phyloP scores from a whole-genome alignment of 2,113 vertebrate species.

The Murina feae region DNA sequence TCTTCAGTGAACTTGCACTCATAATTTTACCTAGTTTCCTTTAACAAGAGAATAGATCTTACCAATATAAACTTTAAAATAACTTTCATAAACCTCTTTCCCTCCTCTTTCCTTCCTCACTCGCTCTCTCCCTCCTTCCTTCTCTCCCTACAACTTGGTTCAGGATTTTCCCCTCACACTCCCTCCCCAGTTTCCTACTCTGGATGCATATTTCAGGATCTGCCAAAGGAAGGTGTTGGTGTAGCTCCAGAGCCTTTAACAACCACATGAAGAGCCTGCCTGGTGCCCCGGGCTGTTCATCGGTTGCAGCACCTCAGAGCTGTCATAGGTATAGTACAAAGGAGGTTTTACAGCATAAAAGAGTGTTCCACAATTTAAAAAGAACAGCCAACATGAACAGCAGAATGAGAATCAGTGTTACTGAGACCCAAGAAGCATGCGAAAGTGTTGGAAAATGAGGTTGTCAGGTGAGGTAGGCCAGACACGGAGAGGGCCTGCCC shows the following conservation, averaged over 20 bases:
- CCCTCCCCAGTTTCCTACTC: background rate
- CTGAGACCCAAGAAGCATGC: background rate
- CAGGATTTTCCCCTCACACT: background rate
- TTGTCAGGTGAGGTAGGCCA: background rate
- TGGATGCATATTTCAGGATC: background rate
- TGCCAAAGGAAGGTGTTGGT: background rate
- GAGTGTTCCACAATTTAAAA: background rate
- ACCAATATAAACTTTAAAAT: background rate
- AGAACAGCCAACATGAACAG: background rate
- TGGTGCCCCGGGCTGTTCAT: background rate
- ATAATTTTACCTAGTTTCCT: background rate
- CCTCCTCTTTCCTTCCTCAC: fast-evolving
- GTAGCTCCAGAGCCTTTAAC: background rate
- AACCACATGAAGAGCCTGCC: background rate
- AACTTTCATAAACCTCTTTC: background rate
- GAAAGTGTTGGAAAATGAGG: background rate
- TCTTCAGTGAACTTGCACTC: background rate
- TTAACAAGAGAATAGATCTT: background rate
- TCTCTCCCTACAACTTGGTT: background rate
- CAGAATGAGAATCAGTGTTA: background rate
- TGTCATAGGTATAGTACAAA: background rate
- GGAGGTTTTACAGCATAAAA: background rate
- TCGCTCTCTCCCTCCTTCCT: background rate
- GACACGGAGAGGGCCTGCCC: background rate
- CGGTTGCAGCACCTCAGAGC: background rate